These are phyloP conservation scores for Pyxicephalus adspersus DNA, from an alignment of 2,113 vertebrate species.

Conservation along the genomic window DNA sequence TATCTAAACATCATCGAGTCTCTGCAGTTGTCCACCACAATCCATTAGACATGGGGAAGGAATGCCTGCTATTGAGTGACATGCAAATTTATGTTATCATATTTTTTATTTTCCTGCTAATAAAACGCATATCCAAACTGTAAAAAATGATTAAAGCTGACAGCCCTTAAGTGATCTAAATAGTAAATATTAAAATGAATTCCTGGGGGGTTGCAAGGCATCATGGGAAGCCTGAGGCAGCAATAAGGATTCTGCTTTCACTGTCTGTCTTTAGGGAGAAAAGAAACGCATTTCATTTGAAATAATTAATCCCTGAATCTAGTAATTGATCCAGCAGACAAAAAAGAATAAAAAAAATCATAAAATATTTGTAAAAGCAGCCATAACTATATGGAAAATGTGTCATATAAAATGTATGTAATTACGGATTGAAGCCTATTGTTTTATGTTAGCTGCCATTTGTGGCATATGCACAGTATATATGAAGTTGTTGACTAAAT, in stretches of 20 bases:
- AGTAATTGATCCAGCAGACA: constrained; percentile 68
- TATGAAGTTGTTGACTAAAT: too few species aligned
- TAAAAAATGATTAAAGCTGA: constrained; percentile 83
- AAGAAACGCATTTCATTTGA: constrained; percentile 69
- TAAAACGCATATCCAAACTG: constrained; percentile 86
- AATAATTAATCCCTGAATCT: constrained; percentile 81
- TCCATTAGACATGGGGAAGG: not conserved
- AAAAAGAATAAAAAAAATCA: too few species aligned
- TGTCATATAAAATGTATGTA: too few species aligned
- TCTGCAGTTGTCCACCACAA: not conserved
- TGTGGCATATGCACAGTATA: too few species aligned
- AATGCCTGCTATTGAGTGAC: constrained; percentile 66
- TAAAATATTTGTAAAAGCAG: too few species aligned
- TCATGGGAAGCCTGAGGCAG: constrained; percentile 69
- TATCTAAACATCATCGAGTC: not conserved
- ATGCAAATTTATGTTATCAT: constrained; percentile 69
- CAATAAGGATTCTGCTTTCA: constrained; percentile 79
- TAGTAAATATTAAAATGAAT: constrained; percentile 88
- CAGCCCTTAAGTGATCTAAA: constrained; percentile 88
- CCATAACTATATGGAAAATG: too few species aligned
- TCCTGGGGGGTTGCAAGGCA: constrained; percentile 68
- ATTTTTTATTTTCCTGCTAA: constrained; percentile 81
- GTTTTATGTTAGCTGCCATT: too few species aligned
- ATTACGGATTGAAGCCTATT: too few species aligned
- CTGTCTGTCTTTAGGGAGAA: constrained; percentile 66